Conservation (phyloP, 2,888 invertebrate species). For the Phrixothrix hirtus region DNA sequence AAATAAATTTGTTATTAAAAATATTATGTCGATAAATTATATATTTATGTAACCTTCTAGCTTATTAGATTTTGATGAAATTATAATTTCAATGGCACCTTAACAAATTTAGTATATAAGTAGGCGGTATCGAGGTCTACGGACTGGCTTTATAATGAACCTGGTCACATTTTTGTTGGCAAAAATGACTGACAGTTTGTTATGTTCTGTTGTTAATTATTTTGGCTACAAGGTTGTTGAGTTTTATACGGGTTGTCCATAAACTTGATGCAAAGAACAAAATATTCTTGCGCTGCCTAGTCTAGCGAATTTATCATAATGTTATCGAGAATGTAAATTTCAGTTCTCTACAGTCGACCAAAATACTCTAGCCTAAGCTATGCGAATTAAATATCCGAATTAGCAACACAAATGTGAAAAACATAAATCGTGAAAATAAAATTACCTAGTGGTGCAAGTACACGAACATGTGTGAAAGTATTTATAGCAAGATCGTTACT, state of each 20-base stretch:
- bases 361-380: slow-evolving; percentile 23
- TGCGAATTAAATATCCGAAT: slow-evolving; percentile 32
- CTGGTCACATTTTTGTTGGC: slow-evolving; percentile 4
- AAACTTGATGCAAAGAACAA: too few species aligned
- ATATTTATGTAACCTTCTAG: neutral
- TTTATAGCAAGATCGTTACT: slow-evolving; percentile 33
- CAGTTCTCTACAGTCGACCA: slow-evolving; percentile 13
- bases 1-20: too few species aligned
- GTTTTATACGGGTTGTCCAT: too few species aligned
- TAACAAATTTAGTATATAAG: slow-evolving; percentile 9
- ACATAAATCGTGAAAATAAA: slow-evolving; percentile 32
- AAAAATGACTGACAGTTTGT: neutral
- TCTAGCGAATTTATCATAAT: neutral
- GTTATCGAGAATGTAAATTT: neutral
- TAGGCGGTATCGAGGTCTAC: slow-evolving; percentile 14
- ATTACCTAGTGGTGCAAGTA: slow-evolving; percentile 31
- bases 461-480: slow-evolving; percentile 32
- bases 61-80: slow-evolving; percentile 1
- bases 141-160: slow-evolving; percentile 7
- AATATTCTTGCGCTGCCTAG: too few species aligned
- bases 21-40: too few species aligned
- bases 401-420: slow-evolving; percentile 33
- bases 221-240: neutral
- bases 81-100: slow-evolving; percentile 3
- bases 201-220: neutral